Base-by-base conservation (phyloP, 1,140 invertebrate species). In the Achatina immaculata region DNA sequence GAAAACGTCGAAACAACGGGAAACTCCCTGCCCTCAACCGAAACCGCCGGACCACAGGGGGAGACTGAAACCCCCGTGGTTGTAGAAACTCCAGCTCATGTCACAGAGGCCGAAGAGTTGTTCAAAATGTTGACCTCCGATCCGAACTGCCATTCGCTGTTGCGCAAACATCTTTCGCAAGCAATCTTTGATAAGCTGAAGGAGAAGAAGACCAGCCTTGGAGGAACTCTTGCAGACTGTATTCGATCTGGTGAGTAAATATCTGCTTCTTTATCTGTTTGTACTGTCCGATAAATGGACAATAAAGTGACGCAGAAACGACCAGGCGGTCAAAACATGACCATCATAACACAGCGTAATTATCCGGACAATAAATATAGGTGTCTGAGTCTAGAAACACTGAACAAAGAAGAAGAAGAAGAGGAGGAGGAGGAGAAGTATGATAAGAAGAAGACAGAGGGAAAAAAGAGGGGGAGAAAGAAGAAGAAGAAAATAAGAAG, bases 171-270 rank as follows among this genome's bases (percentile, higher is more conserved):
- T 73, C 78, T 89, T 21, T 89, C 86, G 1, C 78, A 77, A 45
- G 86, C 85, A n/a, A 48, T 85, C 21, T 88, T 84, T 75, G 81
- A 87, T 9, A 85, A 87, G 34, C 45, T 86, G 14, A 88, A 89
- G 79, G 81, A 88, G 58, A 82, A 80, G 71, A 89, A 88, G 69
- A 89, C 88, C 62, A 83, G 69, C 4, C 78, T 86, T 36, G 85
- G 85, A 28, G 87, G 86, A 40, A 89, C 88, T 31, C 71, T 89
- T 7, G 84, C 85, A 40, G 79, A 88, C 51, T 88, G 87, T 72
- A 89, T 89, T 38, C 82, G 85, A 31, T 87, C 87, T 68, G 88
- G 88, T 85, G 19, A 62, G 68, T 58, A 1, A n/a, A 14, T 71
- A n/a, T n/a, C n/a, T 34, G 34, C 14, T 38, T 66, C 1, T 31